A percentile compares a stretch with the other conserved stretches of the same genome.
Conservation (phyloP, 2,888 invertebrate species). For the Calameuta filiformis region DNA sequence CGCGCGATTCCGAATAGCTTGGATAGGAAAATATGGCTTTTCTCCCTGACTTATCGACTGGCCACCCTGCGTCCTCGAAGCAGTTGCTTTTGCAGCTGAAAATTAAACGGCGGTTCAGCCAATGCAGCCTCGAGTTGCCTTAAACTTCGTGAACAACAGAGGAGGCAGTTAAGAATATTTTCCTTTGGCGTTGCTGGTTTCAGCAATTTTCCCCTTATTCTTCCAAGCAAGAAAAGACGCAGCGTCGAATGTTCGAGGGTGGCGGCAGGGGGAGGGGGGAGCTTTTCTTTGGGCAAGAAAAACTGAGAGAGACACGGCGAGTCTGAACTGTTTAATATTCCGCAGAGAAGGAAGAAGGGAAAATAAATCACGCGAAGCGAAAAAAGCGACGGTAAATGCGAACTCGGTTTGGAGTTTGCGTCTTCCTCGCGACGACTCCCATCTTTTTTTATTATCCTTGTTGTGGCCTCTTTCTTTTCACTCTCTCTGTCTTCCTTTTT, state of each 20-base stretch:
- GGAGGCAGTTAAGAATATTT: neutral
- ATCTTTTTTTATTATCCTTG: neutral
- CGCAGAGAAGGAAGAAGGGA: neutral
- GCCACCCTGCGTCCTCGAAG: neutral
- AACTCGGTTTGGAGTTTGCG: neutral
- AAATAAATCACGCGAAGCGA: neutral
- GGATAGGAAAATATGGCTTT: neutral
- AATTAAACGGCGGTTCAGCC: neutral
- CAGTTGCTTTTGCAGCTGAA: neutral
- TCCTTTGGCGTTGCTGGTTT: neutral
- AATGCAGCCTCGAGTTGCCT: neutral
- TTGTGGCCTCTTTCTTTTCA: neutral
- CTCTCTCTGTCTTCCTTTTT: too few relatives aligned
- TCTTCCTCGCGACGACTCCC: neutral
- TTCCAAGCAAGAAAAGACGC: neutral
- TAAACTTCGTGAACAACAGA: neutral
- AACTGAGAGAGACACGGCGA: neutral
- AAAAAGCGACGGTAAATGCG: neutral
- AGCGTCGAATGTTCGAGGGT: neutral
- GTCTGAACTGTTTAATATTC: neutral
- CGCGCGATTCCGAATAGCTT: neutral
- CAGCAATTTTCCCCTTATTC: neutral
- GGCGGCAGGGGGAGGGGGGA: neutral
- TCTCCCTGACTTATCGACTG: neutral
- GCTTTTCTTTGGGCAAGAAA: neutral